Evolutionary conservation across 2,888 invertebrate species (phyloP).

Genomic region (Acrocera orbiculus): DNA sequence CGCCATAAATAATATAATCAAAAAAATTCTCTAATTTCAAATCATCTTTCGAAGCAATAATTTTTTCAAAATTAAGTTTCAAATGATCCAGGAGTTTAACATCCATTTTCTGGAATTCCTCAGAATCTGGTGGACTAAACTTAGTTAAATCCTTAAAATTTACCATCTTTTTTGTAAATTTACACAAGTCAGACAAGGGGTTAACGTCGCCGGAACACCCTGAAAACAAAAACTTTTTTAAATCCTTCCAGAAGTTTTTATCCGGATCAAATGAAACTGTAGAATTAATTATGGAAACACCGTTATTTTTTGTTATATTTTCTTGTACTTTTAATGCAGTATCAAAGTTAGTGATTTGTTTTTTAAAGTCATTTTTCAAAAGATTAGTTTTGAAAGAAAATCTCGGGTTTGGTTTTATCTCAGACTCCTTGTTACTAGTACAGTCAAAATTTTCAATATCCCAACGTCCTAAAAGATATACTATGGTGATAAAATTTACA

Average conservation of each 20-base stretch:
- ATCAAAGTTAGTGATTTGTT: background rate
- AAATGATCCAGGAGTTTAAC: conserved; percentile 9
- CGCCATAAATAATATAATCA: conserved; percentile 12
- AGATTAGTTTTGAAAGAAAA: no score
- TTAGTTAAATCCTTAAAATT: conserved; percentile 4
- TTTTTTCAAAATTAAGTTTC: background rate
- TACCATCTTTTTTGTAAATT: background rate
- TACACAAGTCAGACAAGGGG: conserved; percentile 5
- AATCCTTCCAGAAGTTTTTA: conserved; percentile 10
- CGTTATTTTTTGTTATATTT: background rate
- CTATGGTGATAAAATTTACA: no score
- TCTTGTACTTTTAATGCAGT: background rate
- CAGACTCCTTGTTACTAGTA: no score
- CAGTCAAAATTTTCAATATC: conserved; percentile 10
- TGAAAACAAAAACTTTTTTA: conserved; percentile 10
- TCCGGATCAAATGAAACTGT: conserved; percentile 2
- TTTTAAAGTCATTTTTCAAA: background rate
- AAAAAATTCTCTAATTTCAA: conserved; percentile 14
- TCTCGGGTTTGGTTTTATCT: no score
- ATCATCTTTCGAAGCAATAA: background rate
- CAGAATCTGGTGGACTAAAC: conserved; percentile 8
- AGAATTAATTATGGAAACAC: no score
- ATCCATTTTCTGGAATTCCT: conserved; percentile 12
- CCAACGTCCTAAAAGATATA: conserved; percentile 14
- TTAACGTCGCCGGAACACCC: conserved; percentile 6